Conservation (phyloP, 2,113 vertebrate species). For the Saguinus midas region DNA sequence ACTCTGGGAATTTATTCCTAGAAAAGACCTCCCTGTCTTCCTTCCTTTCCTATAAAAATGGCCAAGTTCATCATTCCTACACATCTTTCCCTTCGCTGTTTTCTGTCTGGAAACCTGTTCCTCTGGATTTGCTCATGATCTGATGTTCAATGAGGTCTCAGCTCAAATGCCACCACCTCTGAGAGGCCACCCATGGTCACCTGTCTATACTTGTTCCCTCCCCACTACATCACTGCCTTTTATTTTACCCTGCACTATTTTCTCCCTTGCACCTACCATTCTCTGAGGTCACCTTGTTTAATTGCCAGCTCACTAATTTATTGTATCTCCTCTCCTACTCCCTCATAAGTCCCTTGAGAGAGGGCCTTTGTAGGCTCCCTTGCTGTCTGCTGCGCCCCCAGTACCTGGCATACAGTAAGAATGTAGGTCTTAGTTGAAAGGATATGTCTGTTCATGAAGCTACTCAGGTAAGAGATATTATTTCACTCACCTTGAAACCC, state of each 20-base stretch:
- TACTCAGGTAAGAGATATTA: background rate
- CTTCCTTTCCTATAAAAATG: background rate
- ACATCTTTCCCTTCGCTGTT: background rate
- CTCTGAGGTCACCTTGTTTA: background rate
- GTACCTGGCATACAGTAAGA: background rate
- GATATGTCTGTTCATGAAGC: background rate
- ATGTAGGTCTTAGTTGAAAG: background rate
- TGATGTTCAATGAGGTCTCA: background rate
- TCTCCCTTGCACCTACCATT: background rate
- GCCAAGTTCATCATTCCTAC: slow-evolving; percentile 14
- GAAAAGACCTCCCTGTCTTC: background rate
- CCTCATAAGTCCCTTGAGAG: background rate
- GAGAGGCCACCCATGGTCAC: background rate
- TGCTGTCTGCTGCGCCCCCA: accelerated
- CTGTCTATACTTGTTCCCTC: background rate
- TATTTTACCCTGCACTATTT: background rate
- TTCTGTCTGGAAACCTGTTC: background rate
- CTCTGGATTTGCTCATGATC: background rate
- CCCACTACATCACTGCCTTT: background rate
- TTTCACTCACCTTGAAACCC: background rate
- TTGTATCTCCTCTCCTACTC: background rate
- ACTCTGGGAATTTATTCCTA: background rate
- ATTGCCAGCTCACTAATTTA: background rate
- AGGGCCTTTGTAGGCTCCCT: background rate
- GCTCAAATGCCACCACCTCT: background rate